Evolutionary conservation across 2,113 vertebrate genomes (phyloP).

Genomic region (Pluvianellus socialis): DNA sequence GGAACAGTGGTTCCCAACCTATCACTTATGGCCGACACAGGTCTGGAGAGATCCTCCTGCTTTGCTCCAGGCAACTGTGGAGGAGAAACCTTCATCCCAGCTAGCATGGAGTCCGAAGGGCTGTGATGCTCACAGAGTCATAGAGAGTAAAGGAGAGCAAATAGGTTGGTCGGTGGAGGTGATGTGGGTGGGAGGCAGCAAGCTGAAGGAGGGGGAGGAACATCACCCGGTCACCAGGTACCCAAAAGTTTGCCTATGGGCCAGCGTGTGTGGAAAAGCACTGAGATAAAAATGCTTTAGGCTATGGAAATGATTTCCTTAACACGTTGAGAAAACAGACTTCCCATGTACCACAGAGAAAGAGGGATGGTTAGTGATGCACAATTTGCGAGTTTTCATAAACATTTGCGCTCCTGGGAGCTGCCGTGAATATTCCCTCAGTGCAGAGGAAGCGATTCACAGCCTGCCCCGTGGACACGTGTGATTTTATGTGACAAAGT

Average conservation of each 20-base stretch:
- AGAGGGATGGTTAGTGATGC: background rate
- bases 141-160: background rate
- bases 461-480: background rate
- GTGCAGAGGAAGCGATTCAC: background rate
- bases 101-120: background rate
- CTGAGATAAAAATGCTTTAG: background rate
- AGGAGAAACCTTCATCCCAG: background rate
- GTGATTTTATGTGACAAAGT: accelerated
- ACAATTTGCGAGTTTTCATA: background rate
- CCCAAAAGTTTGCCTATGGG: background rate
- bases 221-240: background rate
- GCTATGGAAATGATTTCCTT: background rate
- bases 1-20: background rate
- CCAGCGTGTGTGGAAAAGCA: background rate
- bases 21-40: background rate
- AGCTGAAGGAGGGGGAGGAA: background rate
- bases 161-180: accelerated
- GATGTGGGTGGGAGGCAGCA: background rate
- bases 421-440: background rate
- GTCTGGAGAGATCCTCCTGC: background rate
- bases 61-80: background rate
- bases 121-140: background rate
- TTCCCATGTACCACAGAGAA: background rate
- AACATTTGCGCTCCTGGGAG: background rate
- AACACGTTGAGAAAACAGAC: background rate